phyloP scores from a whole-genome alignment of 1,140 invertebrate species.

The Lepidurus couesii region DNA sequence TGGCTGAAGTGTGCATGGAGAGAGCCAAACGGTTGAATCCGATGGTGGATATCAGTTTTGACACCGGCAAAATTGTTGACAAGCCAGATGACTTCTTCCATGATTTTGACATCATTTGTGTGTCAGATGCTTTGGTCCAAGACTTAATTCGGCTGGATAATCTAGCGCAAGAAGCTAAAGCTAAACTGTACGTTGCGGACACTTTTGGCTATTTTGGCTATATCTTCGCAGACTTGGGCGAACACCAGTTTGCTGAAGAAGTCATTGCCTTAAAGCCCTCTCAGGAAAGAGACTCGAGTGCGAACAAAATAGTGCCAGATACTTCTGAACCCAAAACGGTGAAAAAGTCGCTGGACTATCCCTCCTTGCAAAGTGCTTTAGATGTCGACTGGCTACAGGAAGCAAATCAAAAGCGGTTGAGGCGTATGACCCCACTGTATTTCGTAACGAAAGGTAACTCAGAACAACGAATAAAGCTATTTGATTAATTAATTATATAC shows the following conservation, averaged over 20 bases:
- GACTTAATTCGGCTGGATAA: conserved; percentile 69
- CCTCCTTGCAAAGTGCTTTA: conserved; percentile 62
- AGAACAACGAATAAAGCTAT: not conserved
- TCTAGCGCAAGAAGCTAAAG: conserved; percentile 67
- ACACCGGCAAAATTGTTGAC: conserved; percentile 56
- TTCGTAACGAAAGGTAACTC: conserved; percentile 43
- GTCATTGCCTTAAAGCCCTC: conserved; percentile 42
- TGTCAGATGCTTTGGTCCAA: conserved; percentile 63
- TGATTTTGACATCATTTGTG: conserved; percentile 78
- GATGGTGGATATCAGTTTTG: conserved; percentile 76
- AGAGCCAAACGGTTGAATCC: conserved; percentile 80
- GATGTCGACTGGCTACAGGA: conserved; percentile 56
- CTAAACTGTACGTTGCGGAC: conserved; percentile 84
- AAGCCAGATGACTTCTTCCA: conserved; percentile 61
- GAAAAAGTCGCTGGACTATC: conserved; percentile 50
- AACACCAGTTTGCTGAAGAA: conserved; percentile 81
- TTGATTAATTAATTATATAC: not conserved
- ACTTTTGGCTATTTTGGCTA: conserved; percentile 92
- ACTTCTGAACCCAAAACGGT: conserved; percentile 38
- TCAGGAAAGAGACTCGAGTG: conserved; percentile 23
- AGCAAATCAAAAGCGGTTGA: conserved; percentile 45
- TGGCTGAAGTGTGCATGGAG: conserved; percentile 71
- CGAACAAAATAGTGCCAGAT: conserved; percentile 39
- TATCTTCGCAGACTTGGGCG: conserved; percentile 79
- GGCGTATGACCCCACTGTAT: conserved; percentile 45